phyloP scores from a whole-genome alignment of 2,113 vertebrate genomes.

The Dicerorhinus sumatrensis region DNA sequence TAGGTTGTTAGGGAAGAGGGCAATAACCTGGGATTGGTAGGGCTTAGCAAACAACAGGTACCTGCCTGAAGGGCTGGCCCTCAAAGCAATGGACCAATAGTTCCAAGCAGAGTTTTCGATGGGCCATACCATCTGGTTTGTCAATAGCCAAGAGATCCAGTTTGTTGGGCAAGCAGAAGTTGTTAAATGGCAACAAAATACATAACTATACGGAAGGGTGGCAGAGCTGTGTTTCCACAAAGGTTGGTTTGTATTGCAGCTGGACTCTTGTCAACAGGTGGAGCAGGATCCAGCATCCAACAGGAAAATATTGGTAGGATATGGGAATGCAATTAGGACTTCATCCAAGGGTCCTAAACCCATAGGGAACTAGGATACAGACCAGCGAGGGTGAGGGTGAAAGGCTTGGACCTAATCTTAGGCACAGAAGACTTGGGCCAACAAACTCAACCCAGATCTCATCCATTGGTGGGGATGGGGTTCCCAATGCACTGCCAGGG shows the following conservation, averaged over 20 bases:
- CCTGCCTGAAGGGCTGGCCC: not conserved
- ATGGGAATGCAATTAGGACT: not conserved
- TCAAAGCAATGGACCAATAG: not conserved
- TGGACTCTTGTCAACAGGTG: not conserved
- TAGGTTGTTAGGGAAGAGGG: not conserved
- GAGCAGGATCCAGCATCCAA: not conserved
- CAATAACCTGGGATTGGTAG: not conserved
- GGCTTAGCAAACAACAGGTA: not conserved
- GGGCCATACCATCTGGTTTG: not conserved
- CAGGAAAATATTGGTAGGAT: not conserved
- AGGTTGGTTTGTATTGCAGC: not conserved
- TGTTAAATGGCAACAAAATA: constrained; percentile 3
- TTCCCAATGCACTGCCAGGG: not conserved
- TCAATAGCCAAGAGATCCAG: not conserved
- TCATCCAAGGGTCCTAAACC: not conserved
- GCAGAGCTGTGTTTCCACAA: constrained; percentile 17
- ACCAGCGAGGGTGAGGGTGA: not conserved
- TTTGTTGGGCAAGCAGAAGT: not conserved
- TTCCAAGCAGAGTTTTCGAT: not conserved
- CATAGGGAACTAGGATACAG: not conserved
- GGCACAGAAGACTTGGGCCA: not conserved
- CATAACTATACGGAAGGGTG: not conserved
- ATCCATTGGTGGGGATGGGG: not conserved
- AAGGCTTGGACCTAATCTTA: not conserved
- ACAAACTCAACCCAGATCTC: constrained; percentile 28